A percentile compares a stretch with the other conserved stretches of the same genome.
These are phyloP conservation scores for Polydrusus pterygomalis DNA, from an alignment of 2,888 invertebrate species.

Conservation along the genomic window DNA sequence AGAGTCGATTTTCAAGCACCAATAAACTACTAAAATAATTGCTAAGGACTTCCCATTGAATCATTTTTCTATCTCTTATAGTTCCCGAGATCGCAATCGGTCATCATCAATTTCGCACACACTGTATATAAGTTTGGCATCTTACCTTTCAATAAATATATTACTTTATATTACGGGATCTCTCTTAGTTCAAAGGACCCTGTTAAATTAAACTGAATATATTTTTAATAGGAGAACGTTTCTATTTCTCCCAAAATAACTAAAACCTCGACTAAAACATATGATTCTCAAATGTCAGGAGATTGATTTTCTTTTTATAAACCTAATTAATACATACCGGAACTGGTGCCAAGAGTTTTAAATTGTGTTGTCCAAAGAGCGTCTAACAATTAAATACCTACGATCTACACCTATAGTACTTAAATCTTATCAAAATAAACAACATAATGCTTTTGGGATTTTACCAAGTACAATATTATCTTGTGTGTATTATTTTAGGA, in stretches of 20 bases:
- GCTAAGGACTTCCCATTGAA: too few relatives aligned
- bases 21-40: too few relatives aligned
- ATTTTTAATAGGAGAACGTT: slow-evolving; percentile 15
- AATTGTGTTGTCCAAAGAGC: slow-evolving; percentile 3
- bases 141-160: too few relatives aligned
- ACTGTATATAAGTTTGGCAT: too few relatives aligned
- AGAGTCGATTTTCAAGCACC: too few relatives aligned
- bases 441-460: slow-evolving; percentile 19
- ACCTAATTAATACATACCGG: slow-evolving; percentile 35
- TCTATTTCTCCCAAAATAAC: slow-evolving; percentile 10
- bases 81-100: too few relatives aligned
- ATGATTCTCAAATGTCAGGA: slow-evolving; percentile 35
- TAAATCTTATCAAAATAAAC: slow-evolving; percentile 24
- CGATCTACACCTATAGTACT: slow-evolving; percentile 7
- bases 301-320: slow-evolving; percentile 29
- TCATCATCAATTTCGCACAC: too few relatives aligned
- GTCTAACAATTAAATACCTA: slow-evolving; percentile 5
- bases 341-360: slow-evolving; percentile 26
- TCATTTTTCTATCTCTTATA: too few relatives aligned
- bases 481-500: slow-evolving; percentile 14
- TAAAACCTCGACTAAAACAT: slow-evolving; percentile 16
- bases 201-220: not conserved
- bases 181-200: not conserved
- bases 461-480: slow-evolving; percentile 19
- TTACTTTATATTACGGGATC: too few relatives aligned